A percentile compares a stretch with the other conserved stretches of the same genome.
Conservation (phyloP, 2,113 vertebrate genomes). For the Pogona vitticeps region DNA sequence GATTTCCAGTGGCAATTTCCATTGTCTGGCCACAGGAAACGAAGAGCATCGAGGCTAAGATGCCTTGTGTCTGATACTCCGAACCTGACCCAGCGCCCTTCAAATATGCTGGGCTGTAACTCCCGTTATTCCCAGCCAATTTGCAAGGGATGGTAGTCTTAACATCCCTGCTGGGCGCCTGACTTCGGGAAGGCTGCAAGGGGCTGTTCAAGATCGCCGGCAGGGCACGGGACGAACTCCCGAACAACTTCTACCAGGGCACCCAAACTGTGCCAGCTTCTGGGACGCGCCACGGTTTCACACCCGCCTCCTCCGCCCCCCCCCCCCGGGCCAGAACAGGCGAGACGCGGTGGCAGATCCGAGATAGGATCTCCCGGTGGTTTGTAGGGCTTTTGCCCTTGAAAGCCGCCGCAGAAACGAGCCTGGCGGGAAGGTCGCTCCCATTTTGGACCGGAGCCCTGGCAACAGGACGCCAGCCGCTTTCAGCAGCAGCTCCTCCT, state of each 20-base stretch:
- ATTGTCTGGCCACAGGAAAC: background rate
- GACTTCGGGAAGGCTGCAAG: too few relatives aligned
- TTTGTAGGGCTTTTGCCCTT: background rate
- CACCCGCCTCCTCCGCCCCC: too few relatives aligned
- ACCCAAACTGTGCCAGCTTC: background rate
- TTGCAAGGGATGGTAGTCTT: background rate
- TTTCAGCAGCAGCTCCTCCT: too few relatives aligned
- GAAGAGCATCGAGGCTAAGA: too few relatives aligned
- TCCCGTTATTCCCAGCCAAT: background rate
- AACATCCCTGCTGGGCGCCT: background rate
- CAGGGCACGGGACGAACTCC: too few relatives aligned
- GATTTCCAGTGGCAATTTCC: too few relatives aligned
- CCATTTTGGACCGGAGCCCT: background rate
- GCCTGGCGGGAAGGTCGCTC: background rate
- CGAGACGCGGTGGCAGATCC: background rate
- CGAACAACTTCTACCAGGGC: too few relatives aligned
- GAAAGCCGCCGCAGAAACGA: background rate
- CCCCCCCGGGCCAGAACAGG: too few relatives aligned
- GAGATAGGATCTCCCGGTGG: background rate
- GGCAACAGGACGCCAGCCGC: background rate
- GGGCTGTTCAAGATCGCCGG: too few relatives aligned
- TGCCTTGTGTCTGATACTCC: background rate
- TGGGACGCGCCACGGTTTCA: background rate
- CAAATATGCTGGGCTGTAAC: background rate
- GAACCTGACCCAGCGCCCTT: background rate